Evolutionary conservation across 2,113 vertebrate genomes (phyloP), one percentile per base, ranked within the genome.

Genomic region (Murina feae): DNA sequence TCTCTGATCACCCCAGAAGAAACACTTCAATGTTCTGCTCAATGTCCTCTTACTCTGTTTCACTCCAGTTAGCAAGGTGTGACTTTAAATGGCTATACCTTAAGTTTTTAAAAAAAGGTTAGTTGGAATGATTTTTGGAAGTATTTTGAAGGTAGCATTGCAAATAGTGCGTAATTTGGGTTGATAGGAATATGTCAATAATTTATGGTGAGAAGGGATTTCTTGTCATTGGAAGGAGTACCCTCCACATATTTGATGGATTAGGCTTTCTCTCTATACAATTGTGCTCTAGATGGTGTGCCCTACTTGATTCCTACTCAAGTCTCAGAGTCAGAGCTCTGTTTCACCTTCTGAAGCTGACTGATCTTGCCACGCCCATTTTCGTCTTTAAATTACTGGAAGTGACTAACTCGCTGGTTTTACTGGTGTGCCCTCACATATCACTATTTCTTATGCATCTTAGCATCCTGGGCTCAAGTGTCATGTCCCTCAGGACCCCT

Each of bases 1-100:
- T 91, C 71, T 76, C 32, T 76, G 37, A 69, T 18, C 28, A 5
- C 25, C n/a, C 87, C 5, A 4, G 12, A 79, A 72, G 69, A 88
- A 92, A 82, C 5, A n/a, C 23, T 28, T 80, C 10, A 80, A 82
- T 32, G 42, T n/a, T 90, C 58, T 74, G 18, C 3, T 88, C n/a
- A 86, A 10, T 83, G 85, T 90, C 75, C 49, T 79, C 37, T 76
- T 84, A 60, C 60, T 96, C 14, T 76, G 2, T 86, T 86, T 91
- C 42, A 65, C 9, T 74, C 13, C 75, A 89, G 14, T n/a, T 37
- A 55, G 32, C 23, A 80, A 94, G 18, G 42, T 0, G 8, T 3
- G 28, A 25, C 84, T 92, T 93, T 80, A 80, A 76, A 32, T 60
- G 60, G 68, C 44, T 90, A 60, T 1, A 80, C 18, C 18, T 85